Evolutionary conservation across 2,113 vertebrate species (phyloP).

Genomic region (Smithornis capensis): DNA sequence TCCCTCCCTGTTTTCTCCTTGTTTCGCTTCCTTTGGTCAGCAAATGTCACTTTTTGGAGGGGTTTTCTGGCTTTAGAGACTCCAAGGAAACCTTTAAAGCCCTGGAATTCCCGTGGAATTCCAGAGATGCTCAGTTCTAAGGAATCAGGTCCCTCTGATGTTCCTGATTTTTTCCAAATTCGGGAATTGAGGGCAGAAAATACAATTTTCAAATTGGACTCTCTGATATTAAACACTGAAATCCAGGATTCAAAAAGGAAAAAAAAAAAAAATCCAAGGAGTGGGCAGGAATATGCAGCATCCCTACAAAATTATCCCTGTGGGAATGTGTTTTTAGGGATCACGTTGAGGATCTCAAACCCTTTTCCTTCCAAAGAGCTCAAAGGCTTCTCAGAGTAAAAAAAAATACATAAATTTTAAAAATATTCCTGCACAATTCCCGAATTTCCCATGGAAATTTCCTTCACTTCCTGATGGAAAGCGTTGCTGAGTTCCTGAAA

Average conservation of each 20-base stretch:
- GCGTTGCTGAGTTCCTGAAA: too few species aligned
- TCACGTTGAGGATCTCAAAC: neutral
- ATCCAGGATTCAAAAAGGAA: neutral
- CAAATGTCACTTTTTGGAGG: neutral
- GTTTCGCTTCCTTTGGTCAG: neutral
- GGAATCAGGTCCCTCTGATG: neutral
- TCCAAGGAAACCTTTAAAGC: neutral
- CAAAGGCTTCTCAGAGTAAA: neutral
- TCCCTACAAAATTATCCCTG: neutral
- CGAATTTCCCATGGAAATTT: neutral
- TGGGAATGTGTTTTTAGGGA: neutral
- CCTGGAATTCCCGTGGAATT: neutral
- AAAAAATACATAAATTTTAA: neutral
- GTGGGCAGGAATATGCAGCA: neutral
- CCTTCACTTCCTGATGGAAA: neutral
- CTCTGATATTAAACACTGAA: neutral
- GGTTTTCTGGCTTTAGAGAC: neutral
- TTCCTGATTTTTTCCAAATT: neutral
- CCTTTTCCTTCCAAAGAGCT: neutral
- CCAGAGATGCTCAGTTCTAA: neutral
- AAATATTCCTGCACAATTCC: neutral
- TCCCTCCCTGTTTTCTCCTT: rapidly evolving
- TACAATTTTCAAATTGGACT: neutral
- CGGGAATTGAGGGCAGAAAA: neutral
- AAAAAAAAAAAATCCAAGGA: neutral